Conservation (phyloP, 2,113 vertebrate genomes). For the Gorsachius goisagi region DNA sequence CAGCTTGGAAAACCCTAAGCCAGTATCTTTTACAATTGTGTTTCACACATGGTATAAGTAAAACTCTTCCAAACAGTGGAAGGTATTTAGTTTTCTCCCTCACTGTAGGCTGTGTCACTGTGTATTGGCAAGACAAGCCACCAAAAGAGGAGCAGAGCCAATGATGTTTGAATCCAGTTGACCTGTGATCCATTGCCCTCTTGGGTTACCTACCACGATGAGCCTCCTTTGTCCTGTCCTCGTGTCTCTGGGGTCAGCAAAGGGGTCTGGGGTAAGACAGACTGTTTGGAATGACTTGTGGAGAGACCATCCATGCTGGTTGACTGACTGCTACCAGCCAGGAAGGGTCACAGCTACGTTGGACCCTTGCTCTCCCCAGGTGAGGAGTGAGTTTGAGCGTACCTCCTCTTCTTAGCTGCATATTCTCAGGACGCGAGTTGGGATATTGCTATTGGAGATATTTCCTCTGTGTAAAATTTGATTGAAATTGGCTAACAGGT, state of each 20-base stretch:
- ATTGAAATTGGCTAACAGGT: background rate
- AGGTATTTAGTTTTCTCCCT: background rate
- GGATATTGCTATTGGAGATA: background rate
- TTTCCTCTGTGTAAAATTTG: background rate
- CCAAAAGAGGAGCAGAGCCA: background rate
- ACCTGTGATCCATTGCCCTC: background rate
- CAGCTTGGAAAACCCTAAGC: background rate
- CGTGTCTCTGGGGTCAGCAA: background rate
- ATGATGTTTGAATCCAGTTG: background rate
- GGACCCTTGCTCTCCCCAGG: background rate
- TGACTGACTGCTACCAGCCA: background rate
- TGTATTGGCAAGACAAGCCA: background rate
- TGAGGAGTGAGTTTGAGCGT: background rate
- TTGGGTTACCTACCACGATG: background rate
- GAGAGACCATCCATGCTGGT: background rate
- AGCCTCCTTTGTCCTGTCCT: background rate
- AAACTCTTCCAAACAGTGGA: background rate
- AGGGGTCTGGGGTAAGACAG: background rate
- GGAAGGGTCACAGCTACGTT: background rate
- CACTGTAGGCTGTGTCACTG: background rate
- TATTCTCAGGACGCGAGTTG: fast-evolving
- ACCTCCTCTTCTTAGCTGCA: background rate
- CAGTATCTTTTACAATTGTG: background rate
- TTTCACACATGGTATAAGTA: background rate
- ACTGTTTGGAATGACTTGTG: background rate